Conservation (phyloP, 2,888 invertebrate genomes). For the Congeria kusceri region DNA sequence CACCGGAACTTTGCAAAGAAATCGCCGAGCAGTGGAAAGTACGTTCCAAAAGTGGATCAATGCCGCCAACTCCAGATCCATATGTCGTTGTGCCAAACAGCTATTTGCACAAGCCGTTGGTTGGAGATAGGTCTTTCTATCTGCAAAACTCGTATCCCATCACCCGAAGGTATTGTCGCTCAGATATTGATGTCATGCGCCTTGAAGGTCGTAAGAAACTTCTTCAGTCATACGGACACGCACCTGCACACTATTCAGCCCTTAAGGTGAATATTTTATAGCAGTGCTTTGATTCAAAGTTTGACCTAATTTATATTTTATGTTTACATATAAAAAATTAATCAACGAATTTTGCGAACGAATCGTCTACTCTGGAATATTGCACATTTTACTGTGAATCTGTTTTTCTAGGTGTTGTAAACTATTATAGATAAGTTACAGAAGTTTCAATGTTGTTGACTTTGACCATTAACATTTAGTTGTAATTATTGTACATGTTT, state of each 20-base stretch:
- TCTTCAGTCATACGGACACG: conserved; percentile 47
- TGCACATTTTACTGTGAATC: too few relatives aligned
- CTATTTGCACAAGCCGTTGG: conserved; percentile 47
- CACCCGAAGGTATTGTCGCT: conserved; percentile 33
- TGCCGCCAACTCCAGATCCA: not conserved
- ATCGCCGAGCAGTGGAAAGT: conserved; percentile 35
- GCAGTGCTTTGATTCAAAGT: too few relatives aligned
- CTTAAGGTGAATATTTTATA: conserved; percentile 24
- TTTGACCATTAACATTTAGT: too few relatives aligned
- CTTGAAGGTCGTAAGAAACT: conserved; percentile 51
- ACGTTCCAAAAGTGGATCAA: not conserved
- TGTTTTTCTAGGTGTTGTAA: too few relatives aligned
- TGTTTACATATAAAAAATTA: too few relatives aligned
- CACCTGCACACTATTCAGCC: conserved; percentile 50
- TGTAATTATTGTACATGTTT: too few relatives aligned
- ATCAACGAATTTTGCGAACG: too few relatives aligned
- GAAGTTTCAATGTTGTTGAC: too few relatives aligned
- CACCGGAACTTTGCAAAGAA: conserved; percentile 48
- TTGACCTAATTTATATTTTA: too few relatives aligned
- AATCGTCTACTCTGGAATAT: too few relatives aligned
- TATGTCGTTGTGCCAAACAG: not conserved
- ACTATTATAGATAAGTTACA: too few relatives aligned
- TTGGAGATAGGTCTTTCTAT: conserved; percentile 49
- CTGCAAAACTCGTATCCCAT: conserved; percentile 47
- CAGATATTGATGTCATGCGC: conserved; percentile 54